Evolutionary conservation across 2,888 invertebrate genomes (phyloP), one percentile per base, ranked within the genome.

Genomic region (Petrophora chlorosata): DNA sequence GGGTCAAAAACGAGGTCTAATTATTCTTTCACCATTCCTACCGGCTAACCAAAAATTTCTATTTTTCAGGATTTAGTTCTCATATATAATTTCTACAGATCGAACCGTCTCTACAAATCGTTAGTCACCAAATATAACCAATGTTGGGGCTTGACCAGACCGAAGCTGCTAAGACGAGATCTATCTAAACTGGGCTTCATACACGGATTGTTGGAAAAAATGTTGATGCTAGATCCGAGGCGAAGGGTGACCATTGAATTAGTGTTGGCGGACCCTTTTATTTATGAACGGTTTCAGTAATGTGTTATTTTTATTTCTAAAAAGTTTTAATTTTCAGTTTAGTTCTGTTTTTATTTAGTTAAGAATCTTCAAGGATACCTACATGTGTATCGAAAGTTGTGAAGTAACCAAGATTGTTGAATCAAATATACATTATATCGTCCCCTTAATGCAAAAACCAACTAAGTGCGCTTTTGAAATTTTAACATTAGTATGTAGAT

Each of bases 141-240:
- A n/a, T 1, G 13, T 61, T 5, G 72, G 73, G 72, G 3, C 25
- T 5, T 3, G 0, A 2, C 10, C 0, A 25, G 25, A 25, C 10
- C 25, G 3, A 10, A 3, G 3, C 4, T 9, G 4, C 5, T 7
- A 25, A 26, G 0, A 19, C 38, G 8, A 15, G 19, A 0, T 1
- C 14, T 35, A 3, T 5, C 13, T 9, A 77, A 77, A 59, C 22
- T 76, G 0, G 22, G 30, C 2, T 12, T 22, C 3, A 51, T 83
- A 2, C 8, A 44, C 5, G 35, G 15, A 0, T 50, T 85, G 25
- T 53, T 85, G 29, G 38, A 69, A 13, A 48, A 73, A 52, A 85
- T 86, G 82, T 59, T 86, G 47, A 34, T 46, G 0, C 26, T 83
- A 10, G 57, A 79, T 36, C 84, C 85, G 0, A 53, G 49, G 0